Base-by-base conservation (phyloP, 2,888 invertebrate species). In the Drosophila nr. medialis region DNA sequence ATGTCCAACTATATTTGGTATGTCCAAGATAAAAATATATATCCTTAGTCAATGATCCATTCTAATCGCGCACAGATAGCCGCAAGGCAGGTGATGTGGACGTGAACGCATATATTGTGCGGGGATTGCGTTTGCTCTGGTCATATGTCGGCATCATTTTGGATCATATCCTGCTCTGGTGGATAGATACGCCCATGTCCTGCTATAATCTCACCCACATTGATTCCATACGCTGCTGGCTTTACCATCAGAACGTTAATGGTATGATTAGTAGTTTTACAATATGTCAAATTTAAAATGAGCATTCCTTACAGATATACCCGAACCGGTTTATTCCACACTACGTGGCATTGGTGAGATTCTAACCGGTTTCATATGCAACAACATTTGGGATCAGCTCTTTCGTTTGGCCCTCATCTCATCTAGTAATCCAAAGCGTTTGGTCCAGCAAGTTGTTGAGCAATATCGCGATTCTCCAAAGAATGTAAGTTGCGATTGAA, bases 131-230 rank as follows among this genome's bases (percentile, higher is more conserved):
- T n/a, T 64, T 91, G 63, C 93, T 97, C 34, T 97, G 97, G 97
- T 96, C 96, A 0, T 96, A 96, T 89, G 96, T 97, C 2, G 97
- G 97, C 2, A 95, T 95, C 70, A 96, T 95, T 86, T 93, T 97
- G 58, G 97, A 97, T 90, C 97, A 97, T 87, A 95, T 97, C 27
- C 94, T 97, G 29, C 93, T 97, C 0, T 97, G 97, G 97, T 97
- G 97, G 97, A 96, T 96, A 2, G 94, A 95, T 15, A 95, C 95
- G 75, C 96, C 96, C 1, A 93, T 96, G 50, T 95, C 96, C 18
- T 95, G 95, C 65, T 92, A 91, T 42, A 89, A 89, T n/a, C 73
- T 92, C n/a, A 83, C 84, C 0, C 88, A 92, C 54, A 89, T 92
- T 4, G 92, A 92, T 36, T 90, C 91, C 29, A 90, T 92, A 70